Base-by-base conservation (phyloP, 30 jellyfish, hydroid and myxozoan genomes). In the Turritopsis dohrnii region DNA sequence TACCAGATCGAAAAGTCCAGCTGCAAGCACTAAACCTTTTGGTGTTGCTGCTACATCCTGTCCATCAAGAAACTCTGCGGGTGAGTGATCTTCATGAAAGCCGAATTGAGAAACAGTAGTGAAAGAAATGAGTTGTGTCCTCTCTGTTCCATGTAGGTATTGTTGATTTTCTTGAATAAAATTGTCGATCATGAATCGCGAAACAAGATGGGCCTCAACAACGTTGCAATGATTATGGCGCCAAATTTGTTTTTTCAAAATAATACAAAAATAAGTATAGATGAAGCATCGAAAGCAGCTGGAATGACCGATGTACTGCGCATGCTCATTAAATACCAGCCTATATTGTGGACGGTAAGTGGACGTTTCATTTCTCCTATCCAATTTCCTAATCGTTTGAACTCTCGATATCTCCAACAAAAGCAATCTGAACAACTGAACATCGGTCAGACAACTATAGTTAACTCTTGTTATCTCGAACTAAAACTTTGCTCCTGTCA, bases 201-300 rank as follows among this genome's bases (percentile, higher is more conserved):
- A 22, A 93, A 88, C 94, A 93, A 85, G 72, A 93, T 93, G 99
- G 97, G 96, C 26, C 73, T 93, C 53, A 93, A 89, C 86, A 93
- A 89, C 79, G 99, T 93, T 4, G 95, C 99, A 7, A 93, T 93
- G 99, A 93, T 93, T 71, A 93, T 93, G 96, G 99, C 99, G 0
- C 99, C 99, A 16, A 93, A 93, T 77, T 88, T 93, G 23, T 93
- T 93, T 52, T 87, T 87, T 81, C 95, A 88, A 65, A 71, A 89
- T 74, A 86, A 72, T 84, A 72, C 80, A 26, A 84, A 90, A 77
- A 89, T 93, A 7, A 86, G 82, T 65, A 53, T 85, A 20, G 88
- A 85, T 73, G 96, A 89, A 84, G 95, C 95, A 19, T 85, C 83
- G 22, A 93, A 89, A 74, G 96, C 96, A 1, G 99, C 95, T 54